Percentiles rank a stretch among this genome's conserved stretches.
Evolutionary conservation across 2,888 invertebrate genomes (phyloP).

Genomic region (Bembecia ichneumoniformis): DNA sequence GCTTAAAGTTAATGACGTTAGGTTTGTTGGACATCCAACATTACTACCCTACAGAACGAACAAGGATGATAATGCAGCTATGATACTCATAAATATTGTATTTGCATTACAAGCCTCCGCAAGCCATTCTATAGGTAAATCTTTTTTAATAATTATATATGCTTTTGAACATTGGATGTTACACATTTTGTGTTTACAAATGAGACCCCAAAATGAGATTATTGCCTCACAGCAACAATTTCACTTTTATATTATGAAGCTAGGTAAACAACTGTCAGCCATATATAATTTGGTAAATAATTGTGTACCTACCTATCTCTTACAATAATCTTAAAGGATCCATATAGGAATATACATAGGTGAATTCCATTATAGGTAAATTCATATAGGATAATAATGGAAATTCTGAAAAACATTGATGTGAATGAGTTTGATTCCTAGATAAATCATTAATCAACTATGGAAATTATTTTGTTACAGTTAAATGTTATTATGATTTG

Average conservation of each 20-base stretch:
- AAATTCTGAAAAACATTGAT: no score
- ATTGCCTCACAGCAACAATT: no score
- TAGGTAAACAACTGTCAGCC: not conserved
- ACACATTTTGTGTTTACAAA: not conserved
- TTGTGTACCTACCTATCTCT: no score
- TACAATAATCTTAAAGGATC: no score
- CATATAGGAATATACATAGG: no score
- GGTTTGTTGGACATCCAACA: slow-evolving; percentile 96
- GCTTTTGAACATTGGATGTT: not conserved
- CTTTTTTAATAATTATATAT: not conserved
- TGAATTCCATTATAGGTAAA: no score
- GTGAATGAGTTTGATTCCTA: no score
- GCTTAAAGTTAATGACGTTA: slow-evolving; percentile 94
- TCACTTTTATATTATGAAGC: not conserved
- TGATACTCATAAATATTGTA: slow-evolving; percentile 87
- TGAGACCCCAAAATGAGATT: no score
- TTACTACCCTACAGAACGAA: slow-evolving; percentile 79
- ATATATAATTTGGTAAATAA: no score
- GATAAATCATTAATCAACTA: no score
- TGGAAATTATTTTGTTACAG: slow-evolving; percentile 43
- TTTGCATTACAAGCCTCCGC: slow-evolving; percentile 93
- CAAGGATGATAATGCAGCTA: slow-evolving; percentile 78
- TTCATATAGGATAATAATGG: no score
- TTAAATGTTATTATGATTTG: slow-evolving; percentile 94
- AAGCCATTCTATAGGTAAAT: slow-evolving; percentile 86